Evolutionary conservation across 2,113 vertebrate species (phyloP), one percentile per base, ranked within the genome.

Genomic region (Phylloscopus trochilus): DNA sequence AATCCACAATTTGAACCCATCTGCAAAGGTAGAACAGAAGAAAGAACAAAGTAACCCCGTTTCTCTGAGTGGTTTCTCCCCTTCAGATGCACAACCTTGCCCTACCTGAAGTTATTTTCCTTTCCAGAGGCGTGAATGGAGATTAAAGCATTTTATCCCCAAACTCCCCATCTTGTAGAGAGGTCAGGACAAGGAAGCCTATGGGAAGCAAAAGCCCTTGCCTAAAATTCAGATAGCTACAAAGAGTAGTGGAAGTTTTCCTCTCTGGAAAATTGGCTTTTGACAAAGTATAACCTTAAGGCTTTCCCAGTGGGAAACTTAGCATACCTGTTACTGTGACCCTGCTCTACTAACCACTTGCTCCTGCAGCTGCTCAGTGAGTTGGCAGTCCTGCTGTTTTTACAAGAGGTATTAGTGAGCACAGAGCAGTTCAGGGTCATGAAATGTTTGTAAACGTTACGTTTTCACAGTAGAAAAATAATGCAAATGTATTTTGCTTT

Each of bases 141-240:
- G 18, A 58, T 81, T 15, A 84, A 68, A 59, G 44, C 15, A 46
- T 78, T 83, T 78, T 68, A n/a, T 59, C 18, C 33, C 15, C 0
- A 0, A 27, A 7, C 7, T 68, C 39, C 58, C 9, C 6, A 15
- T 73, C 14, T 49, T 1, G 1, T 55, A 66, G 49, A 2, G 2
- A 18, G 49, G 52, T 31, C 37, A 70, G 31, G 17, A 30, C 0
- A 0, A 30, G 37, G 37, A 35, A 89, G 28, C 9, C 55, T 41
- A 20, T 72, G 33, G 46, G 30, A 72, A 33, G 28, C 4, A 1
- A 55, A 88, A 76, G 31, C 23, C 44, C 19, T 79, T 51, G 35
- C 35, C 89, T 82, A 46, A 78, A 78, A 78, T 62, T 53, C 43
- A 60, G 27, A 22, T 15, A 56, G 12, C 49, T 94, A 27, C 18